phyloP scores from a whole-genome alignment of 1,140 invertebrate species.

The Monochamus saltuarius region DNA sequence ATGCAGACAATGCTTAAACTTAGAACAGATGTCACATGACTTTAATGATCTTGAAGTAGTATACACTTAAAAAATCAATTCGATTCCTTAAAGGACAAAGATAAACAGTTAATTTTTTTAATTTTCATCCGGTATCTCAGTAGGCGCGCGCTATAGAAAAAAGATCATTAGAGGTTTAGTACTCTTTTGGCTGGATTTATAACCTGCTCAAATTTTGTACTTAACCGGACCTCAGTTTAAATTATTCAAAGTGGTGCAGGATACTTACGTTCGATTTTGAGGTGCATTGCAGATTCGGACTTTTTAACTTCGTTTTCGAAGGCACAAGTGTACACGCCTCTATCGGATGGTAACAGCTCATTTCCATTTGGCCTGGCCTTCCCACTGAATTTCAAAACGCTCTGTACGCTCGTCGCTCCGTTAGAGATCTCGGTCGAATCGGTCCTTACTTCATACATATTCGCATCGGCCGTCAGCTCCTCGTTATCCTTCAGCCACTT shows the following conservation, averaged over 20 bases:
- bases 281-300: conserved; percentile 82
- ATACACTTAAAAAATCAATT: too few species aligned
- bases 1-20: too few species aligned
- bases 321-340: conserved; percentile 83
- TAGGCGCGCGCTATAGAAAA: too few species aligned
- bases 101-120: too few species aligned
- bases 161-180: too few species aligned
- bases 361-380: conserved; percentile 72
- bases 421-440: conserved; percentile 72
- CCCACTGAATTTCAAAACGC: conserved; percentile 77
- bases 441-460: conserved; percentile 78
- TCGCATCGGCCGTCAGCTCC: conserved; percentile 71
- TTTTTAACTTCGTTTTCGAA: conserved; percentile 88
- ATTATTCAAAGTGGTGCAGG: neutral
- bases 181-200: too few species aligned
- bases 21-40: too few species aligned
- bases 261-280: conserved; percentile 83
- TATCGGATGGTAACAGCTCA: conserved; percentile 76
- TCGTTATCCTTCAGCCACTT: conserved; percentile 85
- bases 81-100: too few species aligned
- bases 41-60: too few species aligned
- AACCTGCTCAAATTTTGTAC: too few species aligned
- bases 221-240: too few species aligned
- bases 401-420: conserved; percentile 79
- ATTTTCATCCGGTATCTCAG: too few species aligned